Conservation (phyloP, 2,797 vertebrate genomes). For the Typhlichthys eigenmanni region DNA sequence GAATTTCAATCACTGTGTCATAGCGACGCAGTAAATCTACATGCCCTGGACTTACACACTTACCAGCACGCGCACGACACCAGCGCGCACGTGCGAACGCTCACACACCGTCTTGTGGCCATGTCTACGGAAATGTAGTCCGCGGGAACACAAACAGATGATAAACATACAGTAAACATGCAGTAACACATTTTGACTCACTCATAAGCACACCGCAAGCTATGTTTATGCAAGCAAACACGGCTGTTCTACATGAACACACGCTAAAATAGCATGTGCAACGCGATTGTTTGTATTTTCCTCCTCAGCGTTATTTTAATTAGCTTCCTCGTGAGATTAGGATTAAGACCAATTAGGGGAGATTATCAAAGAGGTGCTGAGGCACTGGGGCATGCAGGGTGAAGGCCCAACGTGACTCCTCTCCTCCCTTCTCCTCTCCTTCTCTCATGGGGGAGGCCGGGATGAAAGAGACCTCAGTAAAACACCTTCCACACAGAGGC, state of each 20-base stretch:
- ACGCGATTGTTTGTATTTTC: conserved; percentile 64
- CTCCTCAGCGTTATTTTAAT: conserved; percentile 79
- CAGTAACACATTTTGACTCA: conserved; percentile 32
- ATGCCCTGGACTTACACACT: conserved; percentile 6
- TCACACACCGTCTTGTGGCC: not conserved
- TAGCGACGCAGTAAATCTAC: conserved; percentile 40
- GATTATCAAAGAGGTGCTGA: conserved; percentile 77
- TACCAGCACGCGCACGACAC: not conserved
- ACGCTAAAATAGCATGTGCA: conserved; percentile 20
- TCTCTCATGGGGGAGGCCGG: conserved; percentile 39
- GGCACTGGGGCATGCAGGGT: conserved; percentile 44
- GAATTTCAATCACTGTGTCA: conserved; percentile 43
- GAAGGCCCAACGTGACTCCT: conserved; percentile 68
- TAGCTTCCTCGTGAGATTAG: conserved; percentile 75
- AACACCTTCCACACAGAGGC: conserved; percentile 9
- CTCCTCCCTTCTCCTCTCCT: not conserved
- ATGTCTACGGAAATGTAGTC: not conserved
- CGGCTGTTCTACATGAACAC: conserved; percentile 16
- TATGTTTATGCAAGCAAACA: conserved; percentile 53
- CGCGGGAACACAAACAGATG: not conserved
- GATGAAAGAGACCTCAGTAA: conserved; percentile 69
- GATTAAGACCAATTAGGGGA: conserved; percentile 75
- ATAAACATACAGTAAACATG: not conserved
- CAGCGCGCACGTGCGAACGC: not conserved
- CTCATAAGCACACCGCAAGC: conserved; percentile 26